Conservation (phyloP, 2,797 vertebrate species). For the Halcyon chelicuti region DNA sequence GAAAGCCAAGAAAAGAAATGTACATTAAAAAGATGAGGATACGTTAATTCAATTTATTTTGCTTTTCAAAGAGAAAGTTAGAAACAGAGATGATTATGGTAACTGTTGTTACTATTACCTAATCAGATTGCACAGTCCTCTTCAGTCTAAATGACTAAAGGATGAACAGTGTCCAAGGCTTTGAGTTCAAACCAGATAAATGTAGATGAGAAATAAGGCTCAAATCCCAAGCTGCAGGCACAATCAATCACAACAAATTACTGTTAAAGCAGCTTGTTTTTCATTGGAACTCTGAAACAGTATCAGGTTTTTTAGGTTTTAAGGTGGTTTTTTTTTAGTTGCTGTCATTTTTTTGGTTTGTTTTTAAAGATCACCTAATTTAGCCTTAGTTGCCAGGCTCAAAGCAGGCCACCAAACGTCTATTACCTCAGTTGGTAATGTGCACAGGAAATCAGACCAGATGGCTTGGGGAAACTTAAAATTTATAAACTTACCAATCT, state of each 20-base stretch:
- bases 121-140: background rate
- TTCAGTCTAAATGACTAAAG: background rate
- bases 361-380: background rate
- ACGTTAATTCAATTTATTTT: background rate
- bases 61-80: background rate
- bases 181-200: background rate
- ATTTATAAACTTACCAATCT: background rate
- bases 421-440: background rate
- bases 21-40: background rate
- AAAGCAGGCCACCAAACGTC: background rate
- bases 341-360: background rate
- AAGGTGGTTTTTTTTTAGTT: background rate
- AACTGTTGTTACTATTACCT: background rate
- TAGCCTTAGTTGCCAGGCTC: background rate
- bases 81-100: background rate
- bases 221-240: background rate
- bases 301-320: background rate
- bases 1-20: background rate
- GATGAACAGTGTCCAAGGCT: background rate
- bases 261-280: background rate
- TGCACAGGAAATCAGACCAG: background rate
- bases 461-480: background rate
- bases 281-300: background rate
- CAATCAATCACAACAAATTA: background rate
- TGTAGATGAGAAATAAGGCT: background rate